Evolutionary conservation across 2,888 invertebrate genomes (phyloP).

Genomic region (Cylindroiulus punctatus): DNA sequence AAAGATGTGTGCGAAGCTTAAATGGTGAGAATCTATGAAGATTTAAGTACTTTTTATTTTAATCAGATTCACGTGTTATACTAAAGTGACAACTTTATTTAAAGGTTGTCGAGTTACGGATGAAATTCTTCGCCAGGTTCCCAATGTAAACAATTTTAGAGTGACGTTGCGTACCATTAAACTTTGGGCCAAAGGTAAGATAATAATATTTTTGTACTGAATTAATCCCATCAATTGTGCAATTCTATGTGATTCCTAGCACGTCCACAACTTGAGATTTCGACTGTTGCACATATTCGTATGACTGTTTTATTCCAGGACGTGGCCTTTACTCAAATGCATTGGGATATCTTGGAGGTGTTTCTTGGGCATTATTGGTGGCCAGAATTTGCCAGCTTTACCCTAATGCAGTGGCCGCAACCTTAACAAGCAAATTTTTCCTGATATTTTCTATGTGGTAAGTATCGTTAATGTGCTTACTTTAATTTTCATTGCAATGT

Average conservation of each 20-base stretch:
- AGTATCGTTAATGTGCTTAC: conserved; percentile 57
- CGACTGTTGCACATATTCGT: too few species aligned
- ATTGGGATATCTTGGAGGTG: conserved; percentile 96
- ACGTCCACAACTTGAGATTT: too few species aligned
- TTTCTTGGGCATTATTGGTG: conserved; percentile 99
- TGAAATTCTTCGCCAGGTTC: conserved; percentile 95
- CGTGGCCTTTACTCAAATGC: conserved; percentile 98
- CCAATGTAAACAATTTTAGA: conserved; percentile 92
- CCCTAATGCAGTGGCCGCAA: conserved; percentile 94
- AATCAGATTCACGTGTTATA: background rate
- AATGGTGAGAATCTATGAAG: conserved; percentile 72
- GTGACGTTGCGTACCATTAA: conserved; percentile 94
- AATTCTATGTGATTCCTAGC: too few species aligned
- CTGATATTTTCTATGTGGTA: conserved; percentile 95
- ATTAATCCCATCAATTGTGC: too few species aligned
- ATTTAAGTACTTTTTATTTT: background rate
- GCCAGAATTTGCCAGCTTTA: conserved; percentile 98
- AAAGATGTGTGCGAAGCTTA: conserved; percentile 93
- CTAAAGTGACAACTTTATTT: conserved; percentile 17
- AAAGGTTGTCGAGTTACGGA: conserved; percentile 94
- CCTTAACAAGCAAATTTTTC: conserved; percentile 97
- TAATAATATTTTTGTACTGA: too few species aligned
- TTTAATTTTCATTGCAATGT: too few species aligned
- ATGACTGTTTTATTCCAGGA: conserved; percentile 72
- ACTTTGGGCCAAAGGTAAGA: conserved; percentile 94